Evolutionary conservation across 2,113 vertebrate species (phyloP).

Genomic region (Tetrax tetrax): DNA sequence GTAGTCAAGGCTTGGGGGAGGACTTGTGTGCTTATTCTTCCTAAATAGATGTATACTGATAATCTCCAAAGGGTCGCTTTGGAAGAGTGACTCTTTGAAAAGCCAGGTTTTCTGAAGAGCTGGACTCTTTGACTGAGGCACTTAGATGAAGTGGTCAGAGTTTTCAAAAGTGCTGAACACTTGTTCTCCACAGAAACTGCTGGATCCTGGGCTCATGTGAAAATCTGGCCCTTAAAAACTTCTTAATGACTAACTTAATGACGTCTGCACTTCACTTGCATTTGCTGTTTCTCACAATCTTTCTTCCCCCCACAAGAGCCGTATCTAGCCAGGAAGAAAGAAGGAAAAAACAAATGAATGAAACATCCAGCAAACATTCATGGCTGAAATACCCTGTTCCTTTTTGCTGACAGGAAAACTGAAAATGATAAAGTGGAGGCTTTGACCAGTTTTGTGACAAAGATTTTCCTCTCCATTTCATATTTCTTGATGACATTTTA

Average conservation of each 20-base stretch:
- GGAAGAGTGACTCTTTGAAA: background rate
- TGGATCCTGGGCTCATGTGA: background rate
- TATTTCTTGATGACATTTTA: constrained; percentile 30
- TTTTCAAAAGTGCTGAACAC: constrained; percentile 19
- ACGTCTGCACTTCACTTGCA: background rate
- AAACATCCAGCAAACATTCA: background rate
- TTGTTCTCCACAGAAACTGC: background rate
- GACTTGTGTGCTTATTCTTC: background rate
- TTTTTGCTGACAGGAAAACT: constrained; percentile 39
- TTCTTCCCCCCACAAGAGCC: background rate
- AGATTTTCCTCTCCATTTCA: constrained; percentile 1
- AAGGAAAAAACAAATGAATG: background rate
- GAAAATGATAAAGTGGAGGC: constrained; percentile 8
- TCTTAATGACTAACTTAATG: constrained; percentile 19
- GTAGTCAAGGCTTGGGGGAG: background rate
- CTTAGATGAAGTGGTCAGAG: constrained; percentile 4
- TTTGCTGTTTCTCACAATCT: constrained; percentile 4
- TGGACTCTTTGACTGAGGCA: background rate
- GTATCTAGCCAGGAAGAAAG: background rate
- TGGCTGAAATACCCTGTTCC: background rate
- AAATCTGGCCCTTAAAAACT: constrained; percentile 20
- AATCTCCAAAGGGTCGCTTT: background rate
- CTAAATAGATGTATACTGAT: background rate
- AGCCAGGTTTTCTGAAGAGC: constrained; percentile 18
- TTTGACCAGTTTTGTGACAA: constrained; percentile 18